Base-by-base conservation (phyloP, 2,888 invertebrate genomes). In the Cephus rjabovi region DNA sequence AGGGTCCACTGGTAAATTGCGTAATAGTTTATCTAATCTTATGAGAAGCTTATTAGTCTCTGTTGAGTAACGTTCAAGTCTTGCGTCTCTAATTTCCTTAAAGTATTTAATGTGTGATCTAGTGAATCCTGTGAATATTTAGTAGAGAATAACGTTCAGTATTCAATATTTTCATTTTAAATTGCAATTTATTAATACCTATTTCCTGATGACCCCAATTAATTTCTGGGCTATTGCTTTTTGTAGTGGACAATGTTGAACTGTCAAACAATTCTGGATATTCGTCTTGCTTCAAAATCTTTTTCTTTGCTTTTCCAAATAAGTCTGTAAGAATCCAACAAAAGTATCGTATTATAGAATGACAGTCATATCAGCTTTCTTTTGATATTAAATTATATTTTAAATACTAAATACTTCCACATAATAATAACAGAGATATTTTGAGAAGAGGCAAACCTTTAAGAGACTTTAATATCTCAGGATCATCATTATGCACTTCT, bases 1-100 rank as follows among this genome's bases (percentile, higher is more conserved):
- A 23, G 95, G 94, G 86, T 96, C 96, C 82, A 92, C 91, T 9
- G 98, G 97, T 92, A 96, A 94, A 89, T 97, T 96, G 85, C 95
- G 94, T 68, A 99, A 93, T 79, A 99, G 93, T 90, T 98, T 97
- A 92, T 98, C 98, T 85, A 99, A 93, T 84, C 99, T 94, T 89
- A 99, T 98, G 75, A 99, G 94, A 78, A 99, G 92, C 92, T 98
- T 98, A 91, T 99, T 99, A 1, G 98, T 99, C 92, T 99, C 98
- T 12, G 97, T 95, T 0, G 98, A 97, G 89, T 96, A 97, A 86
- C 97, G 95, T 92, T 99, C 98, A 79, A 98, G 93, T 79, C 96
- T 93, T 1, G 93, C 92, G 87, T 95, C 95, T 81, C 96, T 92
- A 78, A 93, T 88, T 23, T 94, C 94, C 88, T 95, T 96, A 89